Base-by-base conservation (phyloP, 2,888 invertebrate genomes). In the Agrotis segetum region DNA sequence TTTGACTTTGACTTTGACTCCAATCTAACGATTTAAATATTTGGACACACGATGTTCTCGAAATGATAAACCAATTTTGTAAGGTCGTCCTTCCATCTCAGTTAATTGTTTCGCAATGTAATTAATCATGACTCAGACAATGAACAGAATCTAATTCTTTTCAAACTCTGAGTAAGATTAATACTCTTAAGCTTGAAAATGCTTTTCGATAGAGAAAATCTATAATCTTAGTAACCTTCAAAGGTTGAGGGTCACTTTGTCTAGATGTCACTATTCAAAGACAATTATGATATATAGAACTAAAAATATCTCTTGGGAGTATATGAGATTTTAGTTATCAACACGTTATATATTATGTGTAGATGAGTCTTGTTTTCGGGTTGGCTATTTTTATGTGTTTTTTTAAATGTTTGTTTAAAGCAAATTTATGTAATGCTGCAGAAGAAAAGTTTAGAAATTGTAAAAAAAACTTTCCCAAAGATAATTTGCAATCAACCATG, bases 111-210 rank as follows among this genome's bases (percentile, higher is more conserved):
- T 73, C 19, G 40, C n/a, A 53, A 49, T 59, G 53, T 53, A 5
- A 73, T 74, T 53, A 53, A 73, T 73, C 52, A 73, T 53, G 24
- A 7, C 52, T 24, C 34, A 73, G 65, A 74, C 52, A 59, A 74
- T 53, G 53, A 65, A 74, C 52, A 59, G 52, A 49, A 21, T 74
- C 9, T 47, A 24, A 16, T 66, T 53, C 17, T 24, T 65, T 52
- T 40, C 17, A 1, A 46, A 13, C 11, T 59, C 34, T 72, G 64
- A 72, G 46, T 73, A 59, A 73, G 58, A 65, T 73, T 72, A 19
- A 72, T 72, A 52, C 24, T 16, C 59, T 63, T 65, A 44, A 62
- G n/a, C 16, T 3, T 6, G 1, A 44, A 53, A 17, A 29, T 3
- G 11, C n/a, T 24, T 60, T 72, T 49, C 13, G n/a, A 5, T 50